phyloP scores from a whole-genome alignment of 1,140 invertebrate species.

The Phymorhynchus buccinoides region DNA sequence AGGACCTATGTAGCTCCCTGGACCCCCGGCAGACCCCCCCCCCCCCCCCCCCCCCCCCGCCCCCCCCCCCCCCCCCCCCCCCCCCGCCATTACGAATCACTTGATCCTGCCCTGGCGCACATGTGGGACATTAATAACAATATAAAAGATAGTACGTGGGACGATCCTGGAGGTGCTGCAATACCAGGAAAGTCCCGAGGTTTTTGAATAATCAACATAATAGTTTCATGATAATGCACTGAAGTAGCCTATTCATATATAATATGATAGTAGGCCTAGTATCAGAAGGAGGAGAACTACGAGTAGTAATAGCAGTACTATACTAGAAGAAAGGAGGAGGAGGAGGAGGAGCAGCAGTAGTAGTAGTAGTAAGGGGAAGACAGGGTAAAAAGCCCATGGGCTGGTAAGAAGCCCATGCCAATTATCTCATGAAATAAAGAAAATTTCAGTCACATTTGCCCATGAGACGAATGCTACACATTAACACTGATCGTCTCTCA shows the following conservation, averaged over 20 bases:
- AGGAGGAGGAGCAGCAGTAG: not conserved
- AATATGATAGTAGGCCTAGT: not conserved
- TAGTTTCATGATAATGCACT: not conserved
- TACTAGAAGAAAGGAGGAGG: not conserved
- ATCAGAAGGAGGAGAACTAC: not conserved
- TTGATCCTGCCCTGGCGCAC: too few relatives aligned
- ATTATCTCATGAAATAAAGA: too few relatives aligned
- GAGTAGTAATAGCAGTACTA: not conserved
- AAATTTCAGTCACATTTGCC: too few relatives aligned
- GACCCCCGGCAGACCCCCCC: not conserved
- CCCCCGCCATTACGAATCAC: not conserved
- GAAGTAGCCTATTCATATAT: not conserved
- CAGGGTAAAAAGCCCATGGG: too few relatives aligned
- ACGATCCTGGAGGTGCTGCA: too few relatives aligned
- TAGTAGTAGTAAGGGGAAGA: too few relatives aligned
- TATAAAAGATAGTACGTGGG: not conserved
- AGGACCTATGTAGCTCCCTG: not conserved
- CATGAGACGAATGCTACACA: too few relatives aligned
- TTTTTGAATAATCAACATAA: not conserved
- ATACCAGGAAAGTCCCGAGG: too few relatives aligned
- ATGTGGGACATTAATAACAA: not conserved
- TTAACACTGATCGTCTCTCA: too few relatives aligned
- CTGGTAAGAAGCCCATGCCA: too few relatives aligned
- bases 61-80: not conserved
- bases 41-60: not conserved